A percentile compares a stretch with the other conserved stretches of the same genome.
phyloP scores from a whole-genome alignment of 2,797 vertebrate species.

The Enteromius viviparus region DNA sequence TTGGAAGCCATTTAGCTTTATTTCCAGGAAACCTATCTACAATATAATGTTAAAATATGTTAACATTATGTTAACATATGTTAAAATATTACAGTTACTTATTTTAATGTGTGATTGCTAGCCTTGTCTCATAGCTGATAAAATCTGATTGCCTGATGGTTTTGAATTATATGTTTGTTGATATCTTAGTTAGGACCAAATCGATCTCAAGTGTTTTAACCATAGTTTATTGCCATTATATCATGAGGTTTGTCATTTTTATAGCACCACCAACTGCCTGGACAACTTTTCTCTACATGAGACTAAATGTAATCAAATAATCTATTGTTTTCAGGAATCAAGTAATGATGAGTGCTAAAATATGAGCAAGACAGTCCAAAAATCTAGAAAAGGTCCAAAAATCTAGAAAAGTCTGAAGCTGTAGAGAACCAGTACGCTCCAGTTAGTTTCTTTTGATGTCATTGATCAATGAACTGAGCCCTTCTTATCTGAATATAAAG shows the following conservation, averaged over 20 bases:
- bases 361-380: not conserved
- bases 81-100: slow-evolving; percentile 17
- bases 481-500: slow-evolving; percentile 6
- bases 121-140: not conserved
- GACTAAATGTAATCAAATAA: not conserved
- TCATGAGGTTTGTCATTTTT: not conserved
- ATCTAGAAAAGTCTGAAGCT: not conserved
- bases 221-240: not conserved
- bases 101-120: slow-evolving; percentile 4
- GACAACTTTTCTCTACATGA: not conserved
- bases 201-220: not conserved
- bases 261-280: not conserved
- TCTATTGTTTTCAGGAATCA: not conserved
- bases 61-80: too few species aligned
- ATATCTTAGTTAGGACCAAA: not conserved
- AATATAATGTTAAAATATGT: too few species aligned
- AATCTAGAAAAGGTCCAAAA: not conserved
- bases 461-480: not conserved
- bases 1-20: too few species aligned
- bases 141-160: not conserved
- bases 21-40: too few species aligned
- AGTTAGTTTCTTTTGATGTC: slow-evolving; percentile 3
- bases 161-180: not conserved
- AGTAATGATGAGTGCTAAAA: not conserved
- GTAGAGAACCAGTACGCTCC: not conserved